Evolutionary conservation across 2,113 vertebrate genomes (phyloP).

Genomic region (Ia io): DNA sequence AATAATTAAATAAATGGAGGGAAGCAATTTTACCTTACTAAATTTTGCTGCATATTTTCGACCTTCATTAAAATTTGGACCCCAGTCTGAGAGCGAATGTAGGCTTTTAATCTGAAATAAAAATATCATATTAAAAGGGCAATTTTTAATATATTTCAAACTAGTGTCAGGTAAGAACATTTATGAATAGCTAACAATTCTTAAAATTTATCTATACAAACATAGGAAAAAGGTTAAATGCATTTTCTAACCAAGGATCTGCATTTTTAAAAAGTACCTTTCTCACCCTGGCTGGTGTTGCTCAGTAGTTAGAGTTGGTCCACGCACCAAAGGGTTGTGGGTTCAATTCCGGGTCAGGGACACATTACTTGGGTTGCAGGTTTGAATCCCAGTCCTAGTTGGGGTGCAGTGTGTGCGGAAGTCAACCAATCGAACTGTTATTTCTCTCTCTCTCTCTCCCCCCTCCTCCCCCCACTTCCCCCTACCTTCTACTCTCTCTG

Average conservation of each 20-base stretch:
- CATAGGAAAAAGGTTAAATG: background rate
- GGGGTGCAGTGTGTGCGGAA: too few relatives aligned
- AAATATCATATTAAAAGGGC: constrained; percentile 53
- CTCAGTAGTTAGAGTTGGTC: too few relatives aligned
- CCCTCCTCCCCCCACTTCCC: too few relatives aligned
- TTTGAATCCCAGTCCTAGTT: too few relatives aligned
- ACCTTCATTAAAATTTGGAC: constrained; percentile 93
- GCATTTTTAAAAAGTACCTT: background rate
- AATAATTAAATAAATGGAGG: constrained; percentile 43
- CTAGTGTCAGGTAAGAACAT: background rate
- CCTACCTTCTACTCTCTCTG: too few relatives aligned
- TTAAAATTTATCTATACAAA: constrained; percentile 41
- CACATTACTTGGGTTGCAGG: too few relatives aligned
- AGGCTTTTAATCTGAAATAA: constrained; percentile 91
- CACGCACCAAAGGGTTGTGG: too few relatives aligned
- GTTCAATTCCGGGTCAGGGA: too few relatives aligned
- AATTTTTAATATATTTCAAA: constrained; percentile 39
- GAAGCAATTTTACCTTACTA: constrained; percentile 86
- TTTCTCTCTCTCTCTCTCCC: too few relatives aligned
- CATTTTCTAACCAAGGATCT: constrained; percentile 22
- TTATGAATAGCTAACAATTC: constrained; percentile 28
- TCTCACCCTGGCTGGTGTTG: background rate
- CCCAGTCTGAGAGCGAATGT: constrained; percentile 81
- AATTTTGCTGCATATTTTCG: constrained; percentile 87
- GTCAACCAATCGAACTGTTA: too few relatives aligned